Evolutionary conservation across 2,797 vertebrate genomes (phyloP), one percentile per base, ranked within the genome.

Genomic region (Delichon dasypus): DNA sequence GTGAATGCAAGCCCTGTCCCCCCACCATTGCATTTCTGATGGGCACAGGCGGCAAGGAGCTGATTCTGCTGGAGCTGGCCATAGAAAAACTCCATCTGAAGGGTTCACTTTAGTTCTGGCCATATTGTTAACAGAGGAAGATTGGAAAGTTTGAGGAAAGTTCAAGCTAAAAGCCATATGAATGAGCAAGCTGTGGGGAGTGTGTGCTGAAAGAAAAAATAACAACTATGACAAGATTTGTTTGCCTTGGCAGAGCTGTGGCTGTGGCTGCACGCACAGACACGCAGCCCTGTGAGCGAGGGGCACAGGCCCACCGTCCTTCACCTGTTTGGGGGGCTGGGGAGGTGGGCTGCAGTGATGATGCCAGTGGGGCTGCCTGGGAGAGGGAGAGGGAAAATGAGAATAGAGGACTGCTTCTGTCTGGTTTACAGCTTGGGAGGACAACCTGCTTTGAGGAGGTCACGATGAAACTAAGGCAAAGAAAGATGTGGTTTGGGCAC

Each of bases 81-180:
- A 0, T 64, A 48, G 64, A 60, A 72, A 78, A 47, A 29, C 65
- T 87, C 64, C 57, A 80, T 74, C 34, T 71, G 67, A 23, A 64
- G 71, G 10, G 0, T 62, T 91, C 50, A 15, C 54, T 89, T 85
- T 74, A 64, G 54, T 93, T 92, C 51, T 80, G 58, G 47, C 47
- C 7, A 2, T 93, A 44, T 65, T 89, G 48, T 80, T 91, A 92
- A 40, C 58, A 91, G 57, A 78, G 20, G 54, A 90, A 73, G 62
- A 58, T 2, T 79, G 93, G 93, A 94, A 96, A 95, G 88, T 72
- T 1, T 89, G 94, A 95, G 90, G 53, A 58, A 89, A 87, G 34
- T 68, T 92, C 54, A 67, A 90, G 65, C 30, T 74, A 54, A 68
- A 54, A 92, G 58, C 61, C 30, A 0, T 72, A 88, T 72, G 65